Percentiles rank a stretch among this genome's conserved stretches.
phyloP scores from a whole-genome alignment of 2,797 vertebrate genomes.

The Hybognathus amarus region DNA sequence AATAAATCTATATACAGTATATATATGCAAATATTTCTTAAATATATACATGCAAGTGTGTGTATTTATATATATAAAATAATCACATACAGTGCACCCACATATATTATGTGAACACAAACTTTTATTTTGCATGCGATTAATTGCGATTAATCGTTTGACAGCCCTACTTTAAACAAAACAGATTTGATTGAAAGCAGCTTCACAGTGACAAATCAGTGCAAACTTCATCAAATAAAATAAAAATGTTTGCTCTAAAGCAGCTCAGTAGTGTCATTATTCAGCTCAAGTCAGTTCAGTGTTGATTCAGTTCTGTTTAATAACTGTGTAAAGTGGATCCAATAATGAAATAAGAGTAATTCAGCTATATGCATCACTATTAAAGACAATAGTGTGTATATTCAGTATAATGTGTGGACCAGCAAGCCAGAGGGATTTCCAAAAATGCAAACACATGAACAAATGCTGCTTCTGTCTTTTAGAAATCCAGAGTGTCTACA shows the following conservation, averaged over 20 bases:
- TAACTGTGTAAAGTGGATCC: not conserved
- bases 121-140: too few relatives aligned
- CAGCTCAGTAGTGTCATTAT: not conserved
- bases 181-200: not conserved
- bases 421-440: not conserved
- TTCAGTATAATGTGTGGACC: not conserved
- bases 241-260: not conserved
- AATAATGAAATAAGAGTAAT: not conserved
- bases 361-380: not conserved
- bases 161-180: too few relatives aligned
- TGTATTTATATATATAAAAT: too few relatives aligned
- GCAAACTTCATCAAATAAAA: too few relatives aligned
- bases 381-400: not conserved
- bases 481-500: slow-evolving; percentile 98
- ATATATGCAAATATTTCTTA: too few relatives aligned
- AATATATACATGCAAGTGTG: too few relatives aligned
- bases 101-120: too few relatives aligned
- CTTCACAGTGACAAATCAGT: not conserved
- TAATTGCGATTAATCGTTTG: too few relatives aligned
- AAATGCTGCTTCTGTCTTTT: slow-evolving; percentile 37
- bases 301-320: not conserved
- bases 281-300: not conserved
- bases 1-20: too few relatives aligned
- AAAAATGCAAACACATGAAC: not conserved
- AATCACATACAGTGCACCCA: too few relatives aligned